Evolutionary conservation across 2,888 invertebrate genomes (phyloP), one percentile per base, ranked within the genome.

Genomic region (Lepidonotus clava): DNA sequence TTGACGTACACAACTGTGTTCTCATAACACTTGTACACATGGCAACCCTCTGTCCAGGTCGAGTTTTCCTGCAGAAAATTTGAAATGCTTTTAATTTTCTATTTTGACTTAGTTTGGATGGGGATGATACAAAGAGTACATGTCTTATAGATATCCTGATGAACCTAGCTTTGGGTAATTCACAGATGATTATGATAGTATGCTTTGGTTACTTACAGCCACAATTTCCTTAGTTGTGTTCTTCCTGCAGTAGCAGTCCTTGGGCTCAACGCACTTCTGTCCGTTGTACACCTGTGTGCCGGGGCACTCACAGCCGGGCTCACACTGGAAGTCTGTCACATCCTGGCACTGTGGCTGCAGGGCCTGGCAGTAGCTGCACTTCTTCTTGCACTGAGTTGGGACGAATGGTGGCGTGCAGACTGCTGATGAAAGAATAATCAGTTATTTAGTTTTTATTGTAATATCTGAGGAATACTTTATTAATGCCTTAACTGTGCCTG

Each of bases 291-390:
- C 46, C 5, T 18, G n/a, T 6, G 28, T 66, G n/a, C 46, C 67
- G 8, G 85, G 71, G n/a, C 85, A 85, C 32, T 85, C 85, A 36
- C 85, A 85, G 28, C 85, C 85, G 21, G 85, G 36, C 24, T 40
- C 67, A 41, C 85, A 85, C 36, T 40, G 28, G 32, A 5, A 11
- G 32, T 28, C 86, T n/a, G 0, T 46, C 40, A 53, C 34, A n/a
- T n/a, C n/a, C n/a, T n/a, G n/a, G 51, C 86, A 86, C n/a, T 80
- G 46, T 4, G 86, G 86, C 77, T 88, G 24, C 24, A 87, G 41
- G 85, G 24, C 56, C 38, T 88, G 88, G 28, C 88, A 88, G 28
- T 24, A 53, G 67, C 41, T 80, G 86, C 86, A 86, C n/a, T 85
- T 34, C 83, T 87, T 87, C 66, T 86, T 86, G 83, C 87, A 87